Evolutionary conservation across 2,797 vertebrate species (phyloP).

Genomic region (Channa striata): DNA sequence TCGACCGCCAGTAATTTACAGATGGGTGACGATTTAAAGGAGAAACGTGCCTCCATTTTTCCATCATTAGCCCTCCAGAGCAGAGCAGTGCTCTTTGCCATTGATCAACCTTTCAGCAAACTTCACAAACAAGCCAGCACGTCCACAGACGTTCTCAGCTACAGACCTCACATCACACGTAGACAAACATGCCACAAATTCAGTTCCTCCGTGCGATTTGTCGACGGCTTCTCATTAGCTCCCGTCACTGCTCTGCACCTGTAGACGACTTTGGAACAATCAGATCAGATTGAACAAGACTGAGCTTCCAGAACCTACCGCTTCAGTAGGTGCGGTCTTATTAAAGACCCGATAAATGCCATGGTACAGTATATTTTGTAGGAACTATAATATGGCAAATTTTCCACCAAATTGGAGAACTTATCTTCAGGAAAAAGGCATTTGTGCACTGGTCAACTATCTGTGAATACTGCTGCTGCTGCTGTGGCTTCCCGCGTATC

Average conservation of each 20-base stretch:
- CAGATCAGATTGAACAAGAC: too few species aligned
- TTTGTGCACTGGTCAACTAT: slow-evolving; percentile 28
- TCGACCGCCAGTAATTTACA: slow-evolving; percentile 48
- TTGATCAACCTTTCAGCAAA: neutral
- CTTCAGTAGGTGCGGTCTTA: too few species aligned
- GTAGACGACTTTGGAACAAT: too few species aligned
- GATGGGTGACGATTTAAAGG: slow-evolving; percentile 21
- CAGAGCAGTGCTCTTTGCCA: neutral
- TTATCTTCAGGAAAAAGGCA: slow-evolving; percentile 8
- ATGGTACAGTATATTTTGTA: too few species aligned
- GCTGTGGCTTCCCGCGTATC: slow-evolving; percentile 29
- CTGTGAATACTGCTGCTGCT: slow-evolving; percentile 18
- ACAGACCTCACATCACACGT: too few species aligned
- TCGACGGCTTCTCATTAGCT: too few species aligned
- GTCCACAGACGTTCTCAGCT: neutral
- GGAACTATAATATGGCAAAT: slow-evolving; percentile 3
- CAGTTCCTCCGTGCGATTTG: too few species aligned
- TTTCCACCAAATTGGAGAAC: neutral
- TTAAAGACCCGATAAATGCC: too few species aligned
- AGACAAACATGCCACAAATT: too few species aligned
- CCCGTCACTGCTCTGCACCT: too few species aligned
- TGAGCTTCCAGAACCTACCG: too few species aligned
- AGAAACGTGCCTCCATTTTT: neutral
- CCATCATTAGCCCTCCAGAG: neutral
- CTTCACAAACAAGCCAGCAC: slow-evolving; percentile 1